Evolutionary conservation across 2,888 invertebrate species (phyloP).

Genomic region (Drosophila picticornis): DNA sequence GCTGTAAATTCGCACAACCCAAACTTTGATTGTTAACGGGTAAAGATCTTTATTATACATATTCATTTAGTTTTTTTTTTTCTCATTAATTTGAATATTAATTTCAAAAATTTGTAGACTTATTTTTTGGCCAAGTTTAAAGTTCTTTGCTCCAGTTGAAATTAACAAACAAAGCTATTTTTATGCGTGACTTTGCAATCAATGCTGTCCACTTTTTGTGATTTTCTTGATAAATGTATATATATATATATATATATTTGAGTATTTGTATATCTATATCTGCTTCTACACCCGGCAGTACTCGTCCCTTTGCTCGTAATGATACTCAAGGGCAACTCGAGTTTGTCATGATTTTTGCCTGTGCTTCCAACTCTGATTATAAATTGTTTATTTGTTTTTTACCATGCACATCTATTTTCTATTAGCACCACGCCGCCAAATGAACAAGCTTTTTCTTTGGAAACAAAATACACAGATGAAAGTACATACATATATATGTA

Average conservation of each 20-base stretch:
- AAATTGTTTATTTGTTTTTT: constrained; percentile 44
- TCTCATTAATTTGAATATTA: background rate
- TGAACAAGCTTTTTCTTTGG: constrained; percentile 23
- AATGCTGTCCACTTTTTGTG: background rate
- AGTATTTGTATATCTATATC: background rate
- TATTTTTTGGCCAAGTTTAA: background rate
- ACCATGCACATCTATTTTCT: constrained; percentile 53
- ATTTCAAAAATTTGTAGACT: background rate
- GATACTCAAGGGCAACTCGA: constrained; percentile 35
- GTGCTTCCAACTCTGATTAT: constrained; percentile 22
- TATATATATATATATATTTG: too few relatives aligned
- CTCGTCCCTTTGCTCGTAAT: constrained; percentile 13
- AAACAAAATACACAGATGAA: background rate
- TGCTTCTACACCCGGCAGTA: background rate
- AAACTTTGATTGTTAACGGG: background rate
- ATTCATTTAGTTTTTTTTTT: background rate
- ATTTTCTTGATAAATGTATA: background rate
- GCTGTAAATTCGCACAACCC: background rate
- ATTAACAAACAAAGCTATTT: background rate
- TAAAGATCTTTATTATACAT: background rate
- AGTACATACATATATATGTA: background rate
- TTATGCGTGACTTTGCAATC: background rate
- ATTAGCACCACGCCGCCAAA: constrained; percentile 66
- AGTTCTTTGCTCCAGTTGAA: background rate
- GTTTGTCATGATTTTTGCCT: constrained; percentile 27